These are phyloP conservation scores for Rhabditoides inermis DNA, from an alignment of 2,888 invertebrate species.

Conservation along the genomic window DNA sequence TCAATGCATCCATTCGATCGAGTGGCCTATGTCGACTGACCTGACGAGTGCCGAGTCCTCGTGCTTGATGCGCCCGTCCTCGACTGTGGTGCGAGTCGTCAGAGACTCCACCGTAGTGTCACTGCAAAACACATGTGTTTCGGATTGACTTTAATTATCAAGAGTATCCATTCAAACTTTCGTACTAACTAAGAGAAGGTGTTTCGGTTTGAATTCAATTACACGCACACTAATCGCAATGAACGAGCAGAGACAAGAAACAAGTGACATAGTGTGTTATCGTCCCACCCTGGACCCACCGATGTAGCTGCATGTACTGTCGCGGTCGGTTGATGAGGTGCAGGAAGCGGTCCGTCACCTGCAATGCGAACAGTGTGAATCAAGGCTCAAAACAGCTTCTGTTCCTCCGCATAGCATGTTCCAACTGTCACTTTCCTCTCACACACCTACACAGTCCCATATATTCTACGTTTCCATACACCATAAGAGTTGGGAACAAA, in stretches of 20 bases:
- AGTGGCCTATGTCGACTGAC: too few relatives aligned
- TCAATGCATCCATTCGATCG: too few relatives aligned
- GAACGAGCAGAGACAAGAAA: slow-evolving; percentile 1
- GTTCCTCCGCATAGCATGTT: too few relatives aligned
- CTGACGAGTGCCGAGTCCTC: slow-evolving; percentile 84
- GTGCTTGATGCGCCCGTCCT: slow-evolving; percentile 76
- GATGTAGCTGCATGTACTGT: slow-evolving; percentile 84
- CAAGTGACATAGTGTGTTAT: too few relatives aligned
- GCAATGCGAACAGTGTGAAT: too few relatives aligned
- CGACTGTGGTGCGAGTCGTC: slow-evolving; percentile 78
- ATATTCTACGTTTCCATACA: too few relatives aligned
- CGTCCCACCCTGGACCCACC: slow-evolving; percentile 51
- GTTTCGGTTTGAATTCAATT: neutral
- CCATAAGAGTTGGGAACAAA: too few relatives aligned
- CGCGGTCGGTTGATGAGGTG: slow-evolving; percentile 79
- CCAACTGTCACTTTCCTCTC: too few relatives aligned
- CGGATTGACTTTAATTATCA: neutral
- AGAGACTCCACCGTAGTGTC: slow-evolving; percentile 92
- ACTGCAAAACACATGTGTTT: slow-evolving; percentile 53
- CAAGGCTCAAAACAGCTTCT: too few relatives aligned
- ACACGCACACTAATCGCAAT: too few relatives aligned
- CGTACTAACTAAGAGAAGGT: neutral
- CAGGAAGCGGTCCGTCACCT: slow-evolving; percentile 79
- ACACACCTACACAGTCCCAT: too few relatives aligned
- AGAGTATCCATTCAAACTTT: too few relatives aligned